These are phyloP conservation scores for Burhinus bistriatus DNA, from an alignment of 2,113 vertebrate species.

Conservation along the genomic window DNA sequence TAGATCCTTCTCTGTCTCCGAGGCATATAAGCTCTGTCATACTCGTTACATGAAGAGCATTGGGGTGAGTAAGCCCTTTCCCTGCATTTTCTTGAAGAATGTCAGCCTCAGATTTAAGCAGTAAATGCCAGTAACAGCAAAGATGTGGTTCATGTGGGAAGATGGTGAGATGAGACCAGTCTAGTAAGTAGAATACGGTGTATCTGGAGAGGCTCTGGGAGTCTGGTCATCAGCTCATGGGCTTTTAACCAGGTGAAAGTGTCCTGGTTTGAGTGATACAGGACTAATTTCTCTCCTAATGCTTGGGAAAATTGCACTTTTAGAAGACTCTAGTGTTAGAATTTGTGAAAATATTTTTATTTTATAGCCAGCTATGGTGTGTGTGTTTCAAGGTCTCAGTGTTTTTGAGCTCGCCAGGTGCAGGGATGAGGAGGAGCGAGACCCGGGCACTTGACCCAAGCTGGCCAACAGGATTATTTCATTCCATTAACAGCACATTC, in stretches of 20 bases:
- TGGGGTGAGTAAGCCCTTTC: not conserved
- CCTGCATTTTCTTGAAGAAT: slow-evolving; percentile 11
- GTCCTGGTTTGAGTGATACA: no score
- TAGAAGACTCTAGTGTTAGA: no score
- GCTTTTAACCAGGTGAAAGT: not conserved
- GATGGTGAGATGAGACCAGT: not conserved
- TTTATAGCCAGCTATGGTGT: no score
- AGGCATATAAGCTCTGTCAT: not conserved
- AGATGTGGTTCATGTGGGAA: not conserved
- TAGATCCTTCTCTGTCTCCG: not conserved
- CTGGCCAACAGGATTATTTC: no score
- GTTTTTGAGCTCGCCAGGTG: no score
- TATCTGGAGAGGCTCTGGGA: not conserved
- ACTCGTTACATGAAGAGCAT: not conserved
- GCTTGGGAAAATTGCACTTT: no score
- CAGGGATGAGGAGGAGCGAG: no score
- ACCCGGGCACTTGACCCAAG: no score
- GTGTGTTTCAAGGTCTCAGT: no score
- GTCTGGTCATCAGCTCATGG: not conserved
- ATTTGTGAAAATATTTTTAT: no score
- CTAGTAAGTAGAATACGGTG: not conserved
- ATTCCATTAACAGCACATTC: no score
- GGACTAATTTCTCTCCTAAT: no score
- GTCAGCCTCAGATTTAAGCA: not conserved
- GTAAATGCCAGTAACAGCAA: not conserved